phyloP scores from a whole-genome alignment of 1,140 invertebrate species.

The Polypedilum pembai region DNA sequence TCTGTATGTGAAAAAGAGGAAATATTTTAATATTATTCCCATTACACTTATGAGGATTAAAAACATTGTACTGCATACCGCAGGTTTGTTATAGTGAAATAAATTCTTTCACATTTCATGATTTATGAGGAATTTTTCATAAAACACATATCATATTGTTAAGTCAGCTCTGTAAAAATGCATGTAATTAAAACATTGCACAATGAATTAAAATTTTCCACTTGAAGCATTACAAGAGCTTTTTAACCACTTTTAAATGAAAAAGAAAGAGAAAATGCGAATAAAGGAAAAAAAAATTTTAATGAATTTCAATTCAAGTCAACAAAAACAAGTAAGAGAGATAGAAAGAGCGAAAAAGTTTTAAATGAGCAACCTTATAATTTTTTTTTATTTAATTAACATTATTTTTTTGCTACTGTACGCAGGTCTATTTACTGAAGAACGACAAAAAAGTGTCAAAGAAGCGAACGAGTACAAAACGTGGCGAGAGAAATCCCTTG shows the following conservation, averaged over 20 bases:
- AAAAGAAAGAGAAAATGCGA: not conserved
- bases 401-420: slow-evolving; percentile 35
- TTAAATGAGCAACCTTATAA: slow-evolving; percentile 6
- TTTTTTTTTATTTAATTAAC: not conserved
- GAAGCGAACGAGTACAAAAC: slow-evolving; percentile 64
- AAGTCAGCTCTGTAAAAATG: no score
- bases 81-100: no score
- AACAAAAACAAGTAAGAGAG: not conserved
- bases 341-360: not conserved
- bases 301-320: slow-evolving; percentile 1
- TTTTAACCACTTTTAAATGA: not conserved
- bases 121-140: no score
- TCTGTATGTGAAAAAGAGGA: no score
- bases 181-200: no score
- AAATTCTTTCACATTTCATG: no score
- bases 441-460: slow-evolving; percentile 69
- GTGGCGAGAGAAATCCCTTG: slow-evolving; percentile 60
- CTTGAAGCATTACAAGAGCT: no score
- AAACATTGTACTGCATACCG: no score
- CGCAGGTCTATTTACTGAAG: slow-evolving; percentile 65
- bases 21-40: no score
- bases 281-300: not conserved
- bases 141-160: no score
- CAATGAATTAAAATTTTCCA: no score
- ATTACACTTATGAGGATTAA: no score